A percentile compares a stretch with the other conserved stretches of the same genome.
Conservation (phyloP, 2,888 invertebrate species). For the Clitarchus hookeri region DNA sequence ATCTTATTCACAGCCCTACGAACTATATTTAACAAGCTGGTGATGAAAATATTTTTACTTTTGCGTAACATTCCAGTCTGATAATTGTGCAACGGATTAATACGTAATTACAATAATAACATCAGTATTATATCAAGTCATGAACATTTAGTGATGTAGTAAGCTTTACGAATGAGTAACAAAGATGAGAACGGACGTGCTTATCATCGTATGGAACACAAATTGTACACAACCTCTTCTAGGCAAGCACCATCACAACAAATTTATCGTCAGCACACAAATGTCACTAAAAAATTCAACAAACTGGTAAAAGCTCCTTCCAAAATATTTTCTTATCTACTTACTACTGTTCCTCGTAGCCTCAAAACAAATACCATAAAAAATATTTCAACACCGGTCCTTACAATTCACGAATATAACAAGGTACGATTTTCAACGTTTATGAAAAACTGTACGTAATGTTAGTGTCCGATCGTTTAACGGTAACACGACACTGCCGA, state of each 20-base stretch:
- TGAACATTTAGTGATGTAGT: not conserved
- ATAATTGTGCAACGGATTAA: not conserved
- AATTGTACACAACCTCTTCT: not conserved
- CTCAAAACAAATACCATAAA: not conserved
- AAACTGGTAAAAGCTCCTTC: not conserved
- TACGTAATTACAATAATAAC: not conserved
- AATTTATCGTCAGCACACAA: not conserved
- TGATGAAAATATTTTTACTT: too few species aligned
- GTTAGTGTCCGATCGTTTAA: too few species aligned
- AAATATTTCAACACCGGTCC: not conserved
- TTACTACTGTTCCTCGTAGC: not conserved
- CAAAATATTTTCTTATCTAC: not conserved
- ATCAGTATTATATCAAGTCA: not conserved
- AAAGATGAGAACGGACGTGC: not conserved
- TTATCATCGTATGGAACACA: not conserved
- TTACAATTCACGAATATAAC: not conserved
- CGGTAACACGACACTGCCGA: too few species aligned
- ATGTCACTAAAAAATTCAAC: not conserved
- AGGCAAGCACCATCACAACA: not conserved
- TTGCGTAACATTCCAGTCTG: not conserved
- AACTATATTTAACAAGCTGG: too few species aligned
- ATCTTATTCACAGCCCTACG: too few species aligned
- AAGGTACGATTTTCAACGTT: not conserved
- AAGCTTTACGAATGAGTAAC: not conserved
- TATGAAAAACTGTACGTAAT: too few species aligned